Evolutionary conservation across 2,888 invertebrate species (phyloP).

Genomic region (Frankliniella fusca): DNA sequence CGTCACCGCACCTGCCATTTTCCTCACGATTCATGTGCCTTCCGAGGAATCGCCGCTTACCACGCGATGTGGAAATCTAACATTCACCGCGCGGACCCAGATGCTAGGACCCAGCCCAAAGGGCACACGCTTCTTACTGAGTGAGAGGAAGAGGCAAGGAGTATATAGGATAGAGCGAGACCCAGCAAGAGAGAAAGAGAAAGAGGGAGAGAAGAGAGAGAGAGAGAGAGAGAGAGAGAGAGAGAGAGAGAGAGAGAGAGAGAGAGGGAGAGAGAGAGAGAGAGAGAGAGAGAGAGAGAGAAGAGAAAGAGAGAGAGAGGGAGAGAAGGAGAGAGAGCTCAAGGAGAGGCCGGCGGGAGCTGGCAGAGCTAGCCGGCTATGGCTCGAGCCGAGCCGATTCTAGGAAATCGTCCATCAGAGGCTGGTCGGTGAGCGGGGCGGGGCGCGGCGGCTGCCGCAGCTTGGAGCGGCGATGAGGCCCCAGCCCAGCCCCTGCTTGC

Average conservation of each 20-base stretch:
- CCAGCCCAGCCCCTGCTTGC: conserved; percentile 35
- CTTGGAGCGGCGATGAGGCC: conserved; percentile 27
- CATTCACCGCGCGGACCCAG: no score
- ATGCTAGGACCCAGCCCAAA: no score
- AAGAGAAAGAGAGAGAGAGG: background rate
- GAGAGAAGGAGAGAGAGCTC: background rate
- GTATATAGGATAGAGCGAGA: no score
- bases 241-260: background rate
- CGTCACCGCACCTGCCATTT: no score
- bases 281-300: background rate
- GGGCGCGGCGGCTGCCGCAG: conserved; percentile 32
- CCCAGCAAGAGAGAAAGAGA: conserved; percentile 2
- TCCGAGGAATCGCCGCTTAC: no score
- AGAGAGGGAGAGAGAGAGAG: conserved; percentile 24
- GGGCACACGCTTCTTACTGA: no score
- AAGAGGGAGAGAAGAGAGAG: background rate
- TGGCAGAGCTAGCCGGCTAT: background rate
- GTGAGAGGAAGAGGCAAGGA: no score
- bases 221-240: background rate
- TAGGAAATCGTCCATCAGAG: conserved; percentile 33
- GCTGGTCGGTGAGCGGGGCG: conserved; percentile 31
- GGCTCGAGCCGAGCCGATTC: conserved; percentile 15
- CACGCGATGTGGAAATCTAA: no score
- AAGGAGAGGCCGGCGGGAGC: background rate
- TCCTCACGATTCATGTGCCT: no score